Conservation (phyloP, 2,113 vertebrate species). For the Silurus glanis region DNA sequence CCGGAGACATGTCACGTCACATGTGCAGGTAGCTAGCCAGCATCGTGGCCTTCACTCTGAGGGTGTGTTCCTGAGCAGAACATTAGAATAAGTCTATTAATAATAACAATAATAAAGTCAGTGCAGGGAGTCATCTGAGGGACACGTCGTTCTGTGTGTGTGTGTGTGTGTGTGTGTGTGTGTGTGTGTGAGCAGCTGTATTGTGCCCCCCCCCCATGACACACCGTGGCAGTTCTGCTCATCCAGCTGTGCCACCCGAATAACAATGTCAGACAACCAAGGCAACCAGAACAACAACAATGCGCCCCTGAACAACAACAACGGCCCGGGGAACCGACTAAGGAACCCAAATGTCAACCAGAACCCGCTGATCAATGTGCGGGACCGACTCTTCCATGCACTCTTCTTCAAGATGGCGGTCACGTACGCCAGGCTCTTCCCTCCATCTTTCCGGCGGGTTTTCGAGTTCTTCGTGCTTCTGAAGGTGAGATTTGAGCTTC, state of each 20-base stretch:
- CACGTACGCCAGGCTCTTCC: conserved; percentile 96
- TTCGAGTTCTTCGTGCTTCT: conserved; percentile 96
- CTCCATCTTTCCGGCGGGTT: conserved; percentile 89
- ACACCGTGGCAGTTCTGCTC: neutral
- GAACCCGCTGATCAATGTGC: conserved; percentile 95
- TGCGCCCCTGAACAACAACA: conserved; percentile 76
- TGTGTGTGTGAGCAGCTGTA: neutral
- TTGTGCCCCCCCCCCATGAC: conserved; percentile 33
- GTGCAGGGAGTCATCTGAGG: neutral
- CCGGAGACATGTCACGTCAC: neutral
- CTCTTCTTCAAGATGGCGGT: conserved; percentile 99
- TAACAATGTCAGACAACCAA: conserved; percentile 87
- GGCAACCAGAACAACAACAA: conserved; percentile 75
- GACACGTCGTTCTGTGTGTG: no score
- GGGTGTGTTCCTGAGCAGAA: neutral
- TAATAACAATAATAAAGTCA: neutral
- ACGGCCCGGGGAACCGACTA: conserved; percentile 77
- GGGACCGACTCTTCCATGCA: conserved; percentile 94
- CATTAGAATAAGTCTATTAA: neutral
- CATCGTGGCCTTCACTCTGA: neutral
- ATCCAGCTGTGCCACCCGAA: conserved; percentile 26
- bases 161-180: neutral
- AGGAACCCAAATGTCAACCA: conserved; percentile 91
- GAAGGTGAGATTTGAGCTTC: conserved; percentile 77
- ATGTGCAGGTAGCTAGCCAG: neutral